A percentile compares a stretch with the other conserved stretches of the same genome.
Conservation (phyloP, 2,113 vertebrate species). For the Phylloscopus whistleri region DNA sequence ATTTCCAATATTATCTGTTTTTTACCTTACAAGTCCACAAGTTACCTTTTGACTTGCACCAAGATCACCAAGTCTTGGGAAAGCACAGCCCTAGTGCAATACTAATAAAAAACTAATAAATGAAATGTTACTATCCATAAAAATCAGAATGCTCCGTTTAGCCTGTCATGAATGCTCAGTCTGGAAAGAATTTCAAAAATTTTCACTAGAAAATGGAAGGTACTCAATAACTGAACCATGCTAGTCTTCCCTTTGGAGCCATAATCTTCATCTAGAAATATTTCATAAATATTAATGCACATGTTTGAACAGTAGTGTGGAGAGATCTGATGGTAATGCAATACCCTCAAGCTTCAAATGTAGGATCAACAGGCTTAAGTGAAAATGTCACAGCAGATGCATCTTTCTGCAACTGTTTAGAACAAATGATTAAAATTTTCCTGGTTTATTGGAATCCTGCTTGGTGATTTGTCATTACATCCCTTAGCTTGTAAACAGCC, state of each 20-base stretch:
- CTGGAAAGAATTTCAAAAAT: not conserved
- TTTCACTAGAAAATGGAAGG: not conserved
- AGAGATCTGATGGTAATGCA: not conserved
- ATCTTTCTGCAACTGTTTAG: not conserved
- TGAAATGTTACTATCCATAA: not conserved
- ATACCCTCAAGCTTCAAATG: not conserved
- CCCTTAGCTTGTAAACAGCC: not conserved
- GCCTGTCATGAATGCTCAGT: not conserved
- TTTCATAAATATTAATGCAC: not conserved
- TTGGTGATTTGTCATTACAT: not conserved
- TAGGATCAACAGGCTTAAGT: not conserved
- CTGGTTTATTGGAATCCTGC: not conserved
- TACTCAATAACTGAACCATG: not conserved
- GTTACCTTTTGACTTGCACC: not conserved
- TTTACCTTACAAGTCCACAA: not conserved
- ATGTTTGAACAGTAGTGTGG: not conserved
- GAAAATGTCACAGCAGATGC: not conserved
- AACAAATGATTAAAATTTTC: not conserved
- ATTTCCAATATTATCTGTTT: rapidly evolving
- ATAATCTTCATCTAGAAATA: not conserved
- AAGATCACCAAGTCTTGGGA: not conserved
- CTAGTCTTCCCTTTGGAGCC: not conserved
- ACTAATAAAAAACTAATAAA: not conserved
- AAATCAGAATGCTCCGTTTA: not conserved
- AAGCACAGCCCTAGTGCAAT: not conserved